Base-by-base conservation (phyloP, 2,113 vertebrate species). In the Sigmodon hispidus region DNA sequence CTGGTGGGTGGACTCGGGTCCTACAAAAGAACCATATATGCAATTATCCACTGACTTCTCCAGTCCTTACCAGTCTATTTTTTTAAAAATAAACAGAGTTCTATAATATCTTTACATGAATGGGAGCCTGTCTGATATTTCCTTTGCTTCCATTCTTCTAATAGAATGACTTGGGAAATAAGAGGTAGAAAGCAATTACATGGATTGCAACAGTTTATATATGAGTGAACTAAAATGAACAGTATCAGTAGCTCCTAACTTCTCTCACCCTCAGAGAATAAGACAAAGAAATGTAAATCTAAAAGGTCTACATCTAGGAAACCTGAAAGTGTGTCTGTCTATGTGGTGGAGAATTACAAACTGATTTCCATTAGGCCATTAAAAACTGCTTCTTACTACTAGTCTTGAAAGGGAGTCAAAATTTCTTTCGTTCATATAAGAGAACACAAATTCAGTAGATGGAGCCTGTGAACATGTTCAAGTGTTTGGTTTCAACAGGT, bases 61-160 rank as follows among this genome's bases (percentile, higher is more conserved):
- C 29, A 84, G 40, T 31, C 3, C 2, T 21, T 48, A 80, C 77
- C 24, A 3, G n/a, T 2, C 70, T 86, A 61, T 72, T 15, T 29
- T 70, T 57, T 70, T 67, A 15, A 16, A 84, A 65, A 15, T 31
- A 67, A 94, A 65, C 8, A 50, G 11, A 26, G 65, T 29, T 89
- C 13, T 76, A 24, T 59, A 72, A 89, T 91, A 29, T 92, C 59
- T 92, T 79, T 76, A 70, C 3, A 22, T 72, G 43, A 90, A 24
- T 81, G 70, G 59, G 36, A 75, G 26, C 29, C 21, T 93, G 22
- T n/a, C 52, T 6, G 45, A 13, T 61, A 93, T 87, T 93, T 90
- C 13, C 36, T 92, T 75, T 90, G 22, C 88, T 94, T 73, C n/a
- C 7, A 88, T 85, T 92, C 92, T 92, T 31, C 92, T 59, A 95